These are phyloP conservation scores for Octodon degus DNA, from an alignment of 2,113 vertebrate species.

Conservation along the genomic window DNA sequence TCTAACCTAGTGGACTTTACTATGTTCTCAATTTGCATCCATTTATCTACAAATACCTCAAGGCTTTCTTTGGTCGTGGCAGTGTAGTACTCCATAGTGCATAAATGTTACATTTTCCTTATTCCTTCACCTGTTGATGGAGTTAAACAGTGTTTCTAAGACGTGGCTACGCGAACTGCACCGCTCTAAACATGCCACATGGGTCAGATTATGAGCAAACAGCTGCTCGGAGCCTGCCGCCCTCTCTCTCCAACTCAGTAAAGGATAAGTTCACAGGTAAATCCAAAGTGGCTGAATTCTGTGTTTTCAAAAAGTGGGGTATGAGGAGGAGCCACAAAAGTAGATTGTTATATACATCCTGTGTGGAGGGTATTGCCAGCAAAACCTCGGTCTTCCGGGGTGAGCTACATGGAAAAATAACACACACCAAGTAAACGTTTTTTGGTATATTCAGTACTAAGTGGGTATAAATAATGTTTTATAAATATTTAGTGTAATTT, in stretches of 20 bases:
- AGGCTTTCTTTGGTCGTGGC: background rate
- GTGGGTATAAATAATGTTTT: conserved; percentile 41
- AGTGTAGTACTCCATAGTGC: background rate
- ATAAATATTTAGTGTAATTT: background rate
- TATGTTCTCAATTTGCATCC: background rate
- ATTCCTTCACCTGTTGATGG: background rate
- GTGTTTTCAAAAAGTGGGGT: background rate
- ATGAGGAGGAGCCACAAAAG: background rate
- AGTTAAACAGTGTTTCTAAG: background rate
- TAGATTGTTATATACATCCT: background rate
- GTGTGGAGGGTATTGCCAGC: background rate
- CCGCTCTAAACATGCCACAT: background rate
- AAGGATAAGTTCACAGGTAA: conserved; percentile 1
- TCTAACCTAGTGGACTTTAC: background rate
- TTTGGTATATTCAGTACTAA: conserved; percentile 14
- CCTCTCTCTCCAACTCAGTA: background rate
- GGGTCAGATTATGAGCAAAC: background rate
- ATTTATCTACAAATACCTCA: background rate
- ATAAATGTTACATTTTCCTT: background rate
- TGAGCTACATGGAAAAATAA: conserved; percentile 1
- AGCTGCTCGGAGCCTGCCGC: background rate
- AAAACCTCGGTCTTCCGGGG: background rate
- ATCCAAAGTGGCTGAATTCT: conserved; percentile 16
- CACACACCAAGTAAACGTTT: background rate
- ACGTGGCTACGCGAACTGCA: background rate